Conservation (phyloP, 2,888 invertebrate genomes). For the Argyresthia goedartella region DNA sequence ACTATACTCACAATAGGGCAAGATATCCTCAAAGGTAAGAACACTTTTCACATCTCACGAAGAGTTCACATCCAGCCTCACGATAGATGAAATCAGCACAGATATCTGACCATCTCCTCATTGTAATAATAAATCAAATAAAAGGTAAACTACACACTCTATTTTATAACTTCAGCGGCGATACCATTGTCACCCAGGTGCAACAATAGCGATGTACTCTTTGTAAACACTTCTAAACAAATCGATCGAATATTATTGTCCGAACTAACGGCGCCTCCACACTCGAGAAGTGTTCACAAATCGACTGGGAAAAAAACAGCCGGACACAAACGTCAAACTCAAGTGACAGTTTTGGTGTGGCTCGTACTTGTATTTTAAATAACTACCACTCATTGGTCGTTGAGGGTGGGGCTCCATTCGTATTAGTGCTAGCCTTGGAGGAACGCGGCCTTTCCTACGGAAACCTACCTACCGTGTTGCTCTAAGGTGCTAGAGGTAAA, state of each 20-base stretch:
- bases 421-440: no score
- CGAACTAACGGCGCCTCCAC: background rate
- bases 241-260: background rate
- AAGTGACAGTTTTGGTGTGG: background rate
- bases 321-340: background rate
- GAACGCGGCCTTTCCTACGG: no score
- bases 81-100: constrained; percentile 34
- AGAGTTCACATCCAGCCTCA: constrained; percentile 31
- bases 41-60: constrained; percentile 52
- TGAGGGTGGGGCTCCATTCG: no score
- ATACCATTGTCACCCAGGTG: background rate
- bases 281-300: background rate
- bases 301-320: background rate
- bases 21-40: constrained; percentile 28
- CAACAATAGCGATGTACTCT: background rate
- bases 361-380: background rate
- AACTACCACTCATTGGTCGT: no score
- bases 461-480: no score
- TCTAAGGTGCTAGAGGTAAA: no score
- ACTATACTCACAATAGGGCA: constrained; percentile 33
- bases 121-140: constrained; percentile 1
- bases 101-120: constrained; percentile 26
- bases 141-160: background rate
- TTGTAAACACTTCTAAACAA: background rate
- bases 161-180: background rate